Percentiles rank a stretch among this genome's conserved stretches.
Conservation (phyloP, 2,888 invertebrate genomes). For the Brachylomia viminalis region DNA sequence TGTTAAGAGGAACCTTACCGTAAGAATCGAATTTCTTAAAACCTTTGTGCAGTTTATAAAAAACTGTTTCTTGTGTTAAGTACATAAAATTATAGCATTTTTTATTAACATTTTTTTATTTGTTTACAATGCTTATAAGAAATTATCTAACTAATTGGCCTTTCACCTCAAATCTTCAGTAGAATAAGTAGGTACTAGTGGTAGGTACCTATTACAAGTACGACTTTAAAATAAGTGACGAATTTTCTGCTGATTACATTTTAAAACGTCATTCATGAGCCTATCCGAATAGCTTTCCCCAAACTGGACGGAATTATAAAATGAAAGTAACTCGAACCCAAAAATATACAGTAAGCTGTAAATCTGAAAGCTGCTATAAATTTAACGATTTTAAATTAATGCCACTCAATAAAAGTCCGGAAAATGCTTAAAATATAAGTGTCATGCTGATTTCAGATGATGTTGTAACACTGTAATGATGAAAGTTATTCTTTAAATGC, state of each 20-base stretch:
- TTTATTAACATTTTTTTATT: not conserved
- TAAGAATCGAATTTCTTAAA: not conserved
- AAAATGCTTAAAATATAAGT: conserved; percentile 12
- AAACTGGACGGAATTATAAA: conserved; percentile 4
- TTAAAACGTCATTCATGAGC: not conserved
- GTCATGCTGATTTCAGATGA: conserved; percentile 13
- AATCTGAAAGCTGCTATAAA: conserved; percentile 32
- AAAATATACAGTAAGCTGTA: conserved; percentile 20
- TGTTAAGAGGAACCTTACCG: not conserved
- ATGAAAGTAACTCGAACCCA: not conserved
- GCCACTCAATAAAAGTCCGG: conserved; percentile 21
- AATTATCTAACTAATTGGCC: not conserved
- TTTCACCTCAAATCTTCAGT: too few species aligned
- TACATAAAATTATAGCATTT: not conserved
- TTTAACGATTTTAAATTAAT: conserved; percentile 24
- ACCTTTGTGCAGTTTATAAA: not conserved
- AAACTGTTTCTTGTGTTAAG: not conserved
- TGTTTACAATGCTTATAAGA: not conserved
- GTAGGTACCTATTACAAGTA: not conserved
- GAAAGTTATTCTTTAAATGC: not conserved
- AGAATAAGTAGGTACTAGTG: too few species aligned
- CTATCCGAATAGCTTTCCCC: not conserved
- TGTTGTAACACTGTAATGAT: not conserved
- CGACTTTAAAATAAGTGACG: not conserved
- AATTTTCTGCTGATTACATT: not conserved